Evolutionary conservation across 2,888 invertebrate species (phyloP).

Genomic region (Molorchus minor): DNA sequence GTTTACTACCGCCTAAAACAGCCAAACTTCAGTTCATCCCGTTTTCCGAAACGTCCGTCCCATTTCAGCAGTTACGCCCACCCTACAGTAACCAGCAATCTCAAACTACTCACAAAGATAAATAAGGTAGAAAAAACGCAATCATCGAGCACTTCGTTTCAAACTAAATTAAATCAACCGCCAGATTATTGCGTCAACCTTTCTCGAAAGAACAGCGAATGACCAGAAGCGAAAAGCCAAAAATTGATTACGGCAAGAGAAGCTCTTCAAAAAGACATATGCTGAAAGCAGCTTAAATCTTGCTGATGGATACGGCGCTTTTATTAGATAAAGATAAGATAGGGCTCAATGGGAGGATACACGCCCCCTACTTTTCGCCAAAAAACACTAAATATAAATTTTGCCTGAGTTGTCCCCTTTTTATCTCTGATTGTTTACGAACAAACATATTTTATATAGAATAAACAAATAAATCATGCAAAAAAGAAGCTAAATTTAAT

Average conservation of each 20-base stretch:
- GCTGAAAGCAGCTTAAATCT: slow-evolving; percentile 12
- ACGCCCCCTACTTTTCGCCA: slow-evolving; percentile 2
- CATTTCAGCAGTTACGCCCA: slow-evolving; percentile 12
- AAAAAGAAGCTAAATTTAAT: background rate
- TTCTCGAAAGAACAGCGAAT: slow-evolving; percentile 5
- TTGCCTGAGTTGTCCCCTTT: no score
- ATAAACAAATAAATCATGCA: no score
- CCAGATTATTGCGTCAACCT: slow-evolving; percentile 9
- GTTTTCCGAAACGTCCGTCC: background rate
- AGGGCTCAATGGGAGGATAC: background rate
- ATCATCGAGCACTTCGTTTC: background rate
- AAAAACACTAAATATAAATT: background rate
- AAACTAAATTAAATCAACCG: slow-evolving; percentile 18
- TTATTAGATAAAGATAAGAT: slow-evolving; percentile 19
- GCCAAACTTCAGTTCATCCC: no score
- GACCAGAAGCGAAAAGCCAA: slow-evolving; percentile 16
- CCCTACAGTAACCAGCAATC: slow-evolving; percentile 7
- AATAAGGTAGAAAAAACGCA: slow-evolving; percentile 8
- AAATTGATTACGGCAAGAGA: slow-evolving; percentile 22
- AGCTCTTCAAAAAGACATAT: slow-evolving; percentile 7
- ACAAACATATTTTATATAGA: no score
- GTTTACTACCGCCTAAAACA: no score
- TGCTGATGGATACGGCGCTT: slow-evolving; percentile 3
- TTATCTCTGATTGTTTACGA: no score
- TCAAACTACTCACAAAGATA: slow-evolving; percentile 3